phyloP scores from a whole-genome alignment of 2,888 invertebrate species.

The Mimas tiliae region DNA sequence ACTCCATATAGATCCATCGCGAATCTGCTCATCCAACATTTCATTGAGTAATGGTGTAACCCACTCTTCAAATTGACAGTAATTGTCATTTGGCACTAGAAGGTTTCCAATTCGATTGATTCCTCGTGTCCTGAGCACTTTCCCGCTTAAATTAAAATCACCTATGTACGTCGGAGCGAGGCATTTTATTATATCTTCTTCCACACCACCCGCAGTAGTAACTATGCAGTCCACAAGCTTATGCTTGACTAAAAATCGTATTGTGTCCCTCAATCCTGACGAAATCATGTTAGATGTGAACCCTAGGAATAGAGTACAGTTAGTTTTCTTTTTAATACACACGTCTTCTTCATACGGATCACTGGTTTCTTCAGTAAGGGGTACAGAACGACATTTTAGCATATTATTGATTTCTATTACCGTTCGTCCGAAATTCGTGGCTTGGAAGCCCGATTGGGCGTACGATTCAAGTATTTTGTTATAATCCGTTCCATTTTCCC shows the following conservation, averaged over 20 bases:
- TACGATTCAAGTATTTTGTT: constrained; percentile 92
- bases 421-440: constrained; percentile 96
- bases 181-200: constrained; percentile 99
- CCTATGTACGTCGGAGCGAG: constrained; percentile 97
- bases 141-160: constrained; percentile 93
- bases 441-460: constrained; percentile 96
- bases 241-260: constrained; percentile 88
- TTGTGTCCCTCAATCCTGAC: constrained; percentile 95
- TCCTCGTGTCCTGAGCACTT: constrained; percentile 91
- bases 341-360: constrained; percentile 90
- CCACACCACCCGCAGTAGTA: constrained; percentile 98
- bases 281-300: constrained; percentile 99
- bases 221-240: constrained; percentile 97
- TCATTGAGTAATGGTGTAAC: constrained; percentile 95
- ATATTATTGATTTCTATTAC: constrained; percentile 96
- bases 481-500: constrained; percentile 95
- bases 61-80: constrained; percentile 99
- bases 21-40: constrained; percentile 94
- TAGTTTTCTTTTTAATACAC: constrained; percentile 89
- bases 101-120: constrained; percentile 95
- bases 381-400: constrained; percentile 90
- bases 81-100: constrained; percentile 98
- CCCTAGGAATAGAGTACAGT: constrained; percentile 98
- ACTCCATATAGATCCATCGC: constrained; percentile 91
- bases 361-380: constrained; percentile 87